Percentiles rank a stretch among this genome's conserved stretches.
These are phyloP conservation scores for Thamnophis sirtalis DNA, from an alignment of 2,113 vertebrate species.

Conservation along the genomic window DNA sequence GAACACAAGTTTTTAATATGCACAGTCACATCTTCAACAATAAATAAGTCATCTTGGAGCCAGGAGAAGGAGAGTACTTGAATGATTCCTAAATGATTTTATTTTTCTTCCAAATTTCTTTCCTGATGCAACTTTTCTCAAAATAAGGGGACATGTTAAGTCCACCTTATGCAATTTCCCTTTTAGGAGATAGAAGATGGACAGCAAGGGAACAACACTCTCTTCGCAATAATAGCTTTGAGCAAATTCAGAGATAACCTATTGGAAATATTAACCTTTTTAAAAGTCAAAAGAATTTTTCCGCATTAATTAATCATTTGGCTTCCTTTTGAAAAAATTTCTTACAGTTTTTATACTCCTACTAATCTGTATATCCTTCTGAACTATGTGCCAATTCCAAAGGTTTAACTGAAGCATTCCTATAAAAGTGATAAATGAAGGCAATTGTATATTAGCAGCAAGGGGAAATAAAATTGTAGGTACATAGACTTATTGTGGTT, in stretches of 20 bases:
- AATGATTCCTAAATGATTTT: background rate
- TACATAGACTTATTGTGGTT: background rate
- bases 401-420: background rate
- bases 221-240: too few relatives aligned
- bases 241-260: background rate
- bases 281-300: background rate
- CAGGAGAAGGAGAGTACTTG: background rate
- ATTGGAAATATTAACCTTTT: background rate
- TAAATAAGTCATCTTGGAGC: background rate
- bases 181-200: background rate
- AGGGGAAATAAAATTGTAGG: background rate
- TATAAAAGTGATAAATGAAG: background rate
- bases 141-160: background rate
- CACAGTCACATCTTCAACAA: background rate
- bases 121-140: background rate
- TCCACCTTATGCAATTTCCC: background rate
- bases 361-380: constrained; percentile 6
- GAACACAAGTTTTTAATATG: background rate
- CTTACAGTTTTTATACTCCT: background rate
- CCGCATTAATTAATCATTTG: background rate
- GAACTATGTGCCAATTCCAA: background rate
- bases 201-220: background rate
- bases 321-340: background rate
- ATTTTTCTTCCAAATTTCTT: background rate
- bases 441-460: background rate